Base-by-base conservation (phyloP, 2,888 invertebrate species). In the Pterostichus niger region DNA sequence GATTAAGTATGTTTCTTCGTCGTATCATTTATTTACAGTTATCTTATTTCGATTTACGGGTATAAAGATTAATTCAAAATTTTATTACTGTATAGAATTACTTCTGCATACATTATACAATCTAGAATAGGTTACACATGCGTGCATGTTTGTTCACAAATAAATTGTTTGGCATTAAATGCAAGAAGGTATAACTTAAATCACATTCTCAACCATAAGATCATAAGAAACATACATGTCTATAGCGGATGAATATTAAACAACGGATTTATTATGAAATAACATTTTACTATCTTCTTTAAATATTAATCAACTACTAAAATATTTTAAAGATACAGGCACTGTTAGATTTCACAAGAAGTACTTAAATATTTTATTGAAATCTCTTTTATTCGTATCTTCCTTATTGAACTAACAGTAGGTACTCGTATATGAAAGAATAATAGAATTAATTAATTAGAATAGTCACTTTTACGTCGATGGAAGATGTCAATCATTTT, bases 231-330 rank as follows among this genome's bases (percentile, higher is more conserved):
- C 56, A 56, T 15, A 56, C 56, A 13, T 56, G 49, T 49, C 49
- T 17, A 4, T 10, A 10, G 17, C 10, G 6, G 17, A 6, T 56
- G 17, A 56, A 56, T 56, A 56, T 56, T 56, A 17, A 56, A 13
- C 13, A 17, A 56, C 49, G 15, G n/a, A 17, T 56, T 56, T 56
- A 56, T 17, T 64, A n/a, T n/a, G 5, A 64, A 64, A 64, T 33
- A 64, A 64, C 33, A 61, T 64, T 64, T 64, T 64, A 64, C 17
- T 64, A n/a, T 64, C 35, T 64, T 59, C 15, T 17, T 59, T 15
- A 17, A n/a, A 49, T 49, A 10, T 1, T 40, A 40, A 40, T 40
- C 6, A 6, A 40, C 24, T 40, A 40, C 7, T 40, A 40, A 40
- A 40, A 40, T 40, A 40, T 40, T 7, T 3, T 7, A 40, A 40